Evolutionary conservation across 2,113 vertebrate genomes (phyloP), one percentile per base, ranked within the genome.

Genomic region (Corythaeola cristata): DNA sequence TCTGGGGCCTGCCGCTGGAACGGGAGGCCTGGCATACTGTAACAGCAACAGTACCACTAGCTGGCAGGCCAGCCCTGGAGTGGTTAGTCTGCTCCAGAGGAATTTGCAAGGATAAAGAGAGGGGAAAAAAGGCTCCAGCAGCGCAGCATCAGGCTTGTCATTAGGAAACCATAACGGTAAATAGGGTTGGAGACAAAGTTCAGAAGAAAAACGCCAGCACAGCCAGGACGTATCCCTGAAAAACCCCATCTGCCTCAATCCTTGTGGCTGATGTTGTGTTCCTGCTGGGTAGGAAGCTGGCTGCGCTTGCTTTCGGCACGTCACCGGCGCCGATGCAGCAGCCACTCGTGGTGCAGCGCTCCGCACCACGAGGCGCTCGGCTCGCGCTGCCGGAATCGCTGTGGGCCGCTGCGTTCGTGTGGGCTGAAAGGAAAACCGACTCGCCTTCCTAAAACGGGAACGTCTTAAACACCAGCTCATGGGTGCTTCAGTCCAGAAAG

Each of bases 61-160:
- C 30, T 85, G 93, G 85, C 80, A 89, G 85, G 50, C 56, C 85
- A 89, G 89, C 74, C 69, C 85, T 24, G 75, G 12, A 39, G 75
- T 27, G 32, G 7, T 81, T 55, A 22, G 58, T 33, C 52, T 88
- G 88, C 55, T 39, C 3, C 3, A 45, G 64, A 41, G 71, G 76
- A 50, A 52, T 86, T 47, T 33, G 37, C 23, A 23, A 78, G 66
- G 53, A 68, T 39, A 52, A 89, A 77, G 53, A 39, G 22, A 44
- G 14, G 14, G 23, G 18, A 66, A 77, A 55, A 47, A 37, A 60
- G n/a, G 32, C 33, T 68, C 23, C 21, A 21, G 49, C n/a, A 55
- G 69, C 30, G 8, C 21, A 15, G 33, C 12, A 12, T 24, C 35
- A 11, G 49, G 12, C 37, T 64, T 33, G 2, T 35, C n/a, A 5